Conservation (phyloP, 92 coral and sea anemone species). For the Phenganax subtilis region DNA sequence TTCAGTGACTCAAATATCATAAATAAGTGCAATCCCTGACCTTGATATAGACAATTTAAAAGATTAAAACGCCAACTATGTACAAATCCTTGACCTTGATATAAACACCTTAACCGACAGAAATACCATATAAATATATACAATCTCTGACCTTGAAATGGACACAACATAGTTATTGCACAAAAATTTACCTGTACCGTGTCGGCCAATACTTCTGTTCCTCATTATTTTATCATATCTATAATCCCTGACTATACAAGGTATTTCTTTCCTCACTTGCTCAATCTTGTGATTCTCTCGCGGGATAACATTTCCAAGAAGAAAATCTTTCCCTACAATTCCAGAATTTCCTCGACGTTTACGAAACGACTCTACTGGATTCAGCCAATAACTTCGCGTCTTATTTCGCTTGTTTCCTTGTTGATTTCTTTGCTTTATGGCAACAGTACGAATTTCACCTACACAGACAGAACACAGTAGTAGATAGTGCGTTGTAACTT, state of each 20-base stretch:
- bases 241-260: conserved; percentile 9
- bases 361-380: neutral
- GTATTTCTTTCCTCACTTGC: neutral
- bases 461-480: too few species aligned
- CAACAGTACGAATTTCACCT: conserved; percentile 6
- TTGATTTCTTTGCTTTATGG: neutral
- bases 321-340: conserved; percentile 17
- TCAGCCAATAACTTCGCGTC: neutral
- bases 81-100: neutral
- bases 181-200: conserved; percentile 29
- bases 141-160: neutral
- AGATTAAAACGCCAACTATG: too few species aligned
- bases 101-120: too few species aligned
- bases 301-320: conserved; percentile 13
- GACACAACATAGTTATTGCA: neutral
- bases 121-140: too few species aligned
- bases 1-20: too few species aligned
- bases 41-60: too few species aligned
- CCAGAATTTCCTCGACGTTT: conserved; percentile 11
- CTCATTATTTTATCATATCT: conserved; percentile 38
- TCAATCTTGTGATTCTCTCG: conserved; percentile 12
- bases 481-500: too few species aligned
- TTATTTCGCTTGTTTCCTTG: neutral
- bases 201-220: conserved; percentile 33
- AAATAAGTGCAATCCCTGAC: too few species aligned